Evolutionary conservation across 1,140 invertebrate species (phyloP), one percentile per base, ranked within the genome.

Genomic region (Panulirus ornatus): DNA sequence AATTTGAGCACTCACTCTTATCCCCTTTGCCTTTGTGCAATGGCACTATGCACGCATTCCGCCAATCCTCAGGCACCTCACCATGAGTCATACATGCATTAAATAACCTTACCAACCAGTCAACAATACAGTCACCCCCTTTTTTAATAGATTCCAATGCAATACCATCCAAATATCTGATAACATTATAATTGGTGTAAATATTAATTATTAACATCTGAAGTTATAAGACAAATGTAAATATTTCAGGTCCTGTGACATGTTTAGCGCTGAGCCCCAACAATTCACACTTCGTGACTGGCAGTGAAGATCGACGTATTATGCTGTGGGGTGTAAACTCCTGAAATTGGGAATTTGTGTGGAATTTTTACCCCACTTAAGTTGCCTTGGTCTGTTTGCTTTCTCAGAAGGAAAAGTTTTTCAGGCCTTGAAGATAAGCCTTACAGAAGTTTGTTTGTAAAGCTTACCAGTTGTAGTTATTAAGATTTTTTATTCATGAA

Each of bases 301-400:
- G 73, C 5, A 34, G 85, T n/a, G 85, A 87, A 42, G 85, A 87
- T 51, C 85, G 85, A 22, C 42, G 51, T 19, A 16, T 87, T 47
- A 87, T 75, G 42, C 36, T 87, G 5, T 87, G 85, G 85, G 75
- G 73, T 36, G 19, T 58, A 38, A 36, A 51, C 27, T 58, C 78
- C 5, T 66, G 58, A 66, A 66, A 11, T 1, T 30, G 27, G 58
- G n/a, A 22, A 5, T 27, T 30, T 22, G n/a, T 30, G 27, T 30
- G 58, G 2, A 0, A 22, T 27, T 66, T 66, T 66, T 66, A 66
- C 58, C 58, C 30, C 58, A 66, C n/a, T 66, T 66, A 30, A 3
- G 27, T 66, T 66, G 58, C 58, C 58, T 66, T 66, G 58, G n/a
- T 22, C 58, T 30, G 6, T 8, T 22, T 66, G 0, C 27, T 66